A percentile compares a stretch with the other conserved stretches of the same genome.
phyloP scores from a whole-genome alignment of 2,888 invertebrate genomes.

The Euzophera pinguis region DNA sequence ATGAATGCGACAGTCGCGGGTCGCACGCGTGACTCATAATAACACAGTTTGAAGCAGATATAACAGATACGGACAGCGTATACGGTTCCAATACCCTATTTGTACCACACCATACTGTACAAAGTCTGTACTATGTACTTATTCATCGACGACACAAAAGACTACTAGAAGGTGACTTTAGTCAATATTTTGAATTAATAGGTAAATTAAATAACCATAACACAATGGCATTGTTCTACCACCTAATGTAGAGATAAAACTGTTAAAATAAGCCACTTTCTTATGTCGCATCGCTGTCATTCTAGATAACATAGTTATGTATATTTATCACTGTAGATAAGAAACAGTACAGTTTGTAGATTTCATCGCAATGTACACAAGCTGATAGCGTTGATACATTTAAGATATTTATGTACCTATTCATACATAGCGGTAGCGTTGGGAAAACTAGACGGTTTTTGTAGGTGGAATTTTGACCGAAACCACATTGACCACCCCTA shows the following conservation, averaged over 20 bases:
- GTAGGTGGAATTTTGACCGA: no score
- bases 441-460: no score
- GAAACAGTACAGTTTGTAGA: slow-evolving; percentile 57
- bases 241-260: slow-evolving; percentile 56
- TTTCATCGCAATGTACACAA: slow-evolving; percentile 57
- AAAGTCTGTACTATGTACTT: slow-evolving; percentile 21
- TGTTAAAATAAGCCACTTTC: slow-evolving; percentile 59
- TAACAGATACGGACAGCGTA: slow-evolving; percentile 17
- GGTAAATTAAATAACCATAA: slow-evolving; percentile 17
- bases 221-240: slow-evolving; percentile 43
- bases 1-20: slow-evolving; percentile 62
- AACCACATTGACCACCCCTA: no score
- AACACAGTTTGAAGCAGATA: slow-evolving; percentile 49
- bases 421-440: no score
- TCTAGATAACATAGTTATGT: slow-evolving; percentile 61
- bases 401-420: slow-evolving; percentile 25
- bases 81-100: slow-evolving; percentile 29
- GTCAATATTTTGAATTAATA: slow-evolving; percentile 32
- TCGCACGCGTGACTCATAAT: slow-evolving; percentile 65
- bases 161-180: slow-evolving; percentile 34
- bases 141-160: no score
- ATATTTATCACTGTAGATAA: slow-evolving; percentile 76
- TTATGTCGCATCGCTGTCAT: slow-evolving; percentile 55
- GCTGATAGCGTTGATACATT: slow-evolving; percentile 34
- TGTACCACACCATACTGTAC: slow-evolving; percentile 28